phyloP scores from a whole-genome alignment of 2,113 vertebrate genomes.

The Bungarus multicinctus region DNA sequence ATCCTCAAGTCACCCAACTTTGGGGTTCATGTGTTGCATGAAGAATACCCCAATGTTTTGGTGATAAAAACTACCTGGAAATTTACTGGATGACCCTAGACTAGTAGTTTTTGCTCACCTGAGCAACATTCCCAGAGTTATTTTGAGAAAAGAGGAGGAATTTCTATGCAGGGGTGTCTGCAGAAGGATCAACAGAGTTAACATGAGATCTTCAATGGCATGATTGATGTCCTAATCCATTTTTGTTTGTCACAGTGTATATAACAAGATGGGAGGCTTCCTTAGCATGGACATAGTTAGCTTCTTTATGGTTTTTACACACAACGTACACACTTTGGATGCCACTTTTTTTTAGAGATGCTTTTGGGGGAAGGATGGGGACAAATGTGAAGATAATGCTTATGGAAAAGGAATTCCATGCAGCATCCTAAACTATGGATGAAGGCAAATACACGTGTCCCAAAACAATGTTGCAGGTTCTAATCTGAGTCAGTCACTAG shows the following conservation, averaged over 20 bases:
- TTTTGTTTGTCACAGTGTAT: not conserved
- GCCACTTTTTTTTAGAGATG: not conserved
- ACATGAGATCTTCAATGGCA: not conserved
- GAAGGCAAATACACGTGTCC: too few relatives aligned
- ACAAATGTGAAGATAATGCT: not conserved
- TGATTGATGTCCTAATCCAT: not conserved
- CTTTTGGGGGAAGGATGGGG: not conserved
- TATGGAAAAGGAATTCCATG: not conserved
- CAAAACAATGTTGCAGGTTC: too few relatives aligned
- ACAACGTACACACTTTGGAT: too few relatives aligned
- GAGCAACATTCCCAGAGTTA: not conserved
- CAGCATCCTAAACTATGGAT: not conserved
- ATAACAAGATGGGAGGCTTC: not conserved
- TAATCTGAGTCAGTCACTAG: too few relatives aligned
- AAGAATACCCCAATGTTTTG: not conserved
- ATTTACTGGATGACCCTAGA: not conserved
- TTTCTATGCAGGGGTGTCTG: not conserved
- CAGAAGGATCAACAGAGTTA: not conserved
- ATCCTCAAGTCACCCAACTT: not conserved
- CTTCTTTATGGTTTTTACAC: not conserved
- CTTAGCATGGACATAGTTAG: not conserved
- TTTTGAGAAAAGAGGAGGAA: not conserved
- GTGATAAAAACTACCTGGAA: not conserved
- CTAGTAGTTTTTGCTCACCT: not conserved
- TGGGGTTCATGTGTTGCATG: not conserved